A percentile compares a stretch with the other conserved stretches of the same genome.
These are phyloP conservation scores for Leptoteleia sp. DNA, from an alignment of 1,140 invertebrate species.

Conservation along the genomic window DNA sequence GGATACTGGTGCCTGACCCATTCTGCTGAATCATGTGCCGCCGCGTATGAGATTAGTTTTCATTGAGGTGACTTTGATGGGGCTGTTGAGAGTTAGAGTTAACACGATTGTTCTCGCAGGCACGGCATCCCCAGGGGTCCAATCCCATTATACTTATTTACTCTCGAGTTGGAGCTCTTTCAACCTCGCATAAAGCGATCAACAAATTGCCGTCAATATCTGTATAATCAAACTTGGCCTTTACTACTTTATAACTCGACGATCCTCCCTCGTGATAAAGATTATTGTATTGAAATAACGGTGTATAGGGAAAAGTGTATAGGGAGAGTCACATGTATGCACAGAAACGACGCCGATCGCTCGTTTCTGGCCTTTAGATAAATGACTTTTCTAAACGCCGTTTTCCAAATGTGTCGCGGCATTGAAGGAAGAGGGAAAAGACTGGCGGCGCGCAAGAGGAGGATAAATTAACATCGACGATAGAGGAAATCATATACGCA, in stretches of 20 bases:
- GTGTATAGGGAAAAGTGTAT: no score
- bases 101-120: conserved; percentile 65
- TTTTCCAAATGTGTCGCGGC: no score
- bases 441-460: no score
- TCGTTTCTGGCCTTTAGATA: no score
- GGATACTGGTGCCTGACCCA: no score
- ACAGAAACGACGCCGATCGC: no score
- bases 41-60: conserved; percentile 73
- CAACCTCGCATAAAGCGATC: conserved; percentile 62
- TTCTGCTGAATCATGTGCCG: no score
- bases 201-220: conserved; percentile 67
- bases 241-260: conserved; percentile 38
- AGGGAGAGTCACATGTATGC: no score
- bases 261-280: conserved; percentile 45
- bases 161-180: conserved; percentile 65
- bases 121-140: conserved; percentile 65
- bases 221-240: conserved; percentile 65
- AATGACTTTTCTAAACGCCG: no score
- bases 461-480: no score
- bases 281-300: conserved; percentile 54
- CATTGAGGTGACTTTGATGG: conserved; percentile 69
- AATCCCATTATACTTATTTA: conserved; percentile 70
- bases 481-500: no score
- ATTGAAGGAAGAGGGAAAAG: no score
- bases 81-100: conserved; percentile 61